Percentiles rank a stretch among this genome's conserved stretches.
Evolutionary conservation across 1,140 invertebrate species (phyloP).

Genomic region (Antheraea pernyi): DNA sequence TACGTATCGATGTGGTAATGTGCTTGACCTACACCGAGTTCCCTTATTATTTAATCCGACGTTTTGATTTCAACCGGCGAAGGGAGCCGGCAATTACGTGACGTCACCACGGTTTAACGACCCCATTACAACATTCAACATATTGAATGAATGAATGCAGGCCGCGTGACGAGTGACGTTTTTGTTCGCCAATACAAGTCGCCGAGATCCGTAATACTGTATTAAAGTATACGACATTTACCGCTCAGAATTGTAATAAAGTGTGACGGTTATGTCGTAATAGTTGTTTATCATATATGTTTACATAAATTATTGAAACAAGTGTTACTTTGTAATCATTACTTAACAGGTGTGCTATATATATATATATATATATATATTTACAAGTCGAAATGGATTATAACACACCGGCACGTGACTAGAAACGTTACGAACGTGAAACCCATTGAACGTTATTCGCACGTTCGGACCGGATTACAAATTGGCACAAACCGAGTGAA

Average conservation of each 20-base stretch:
- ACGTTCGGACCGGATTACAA: slow-evolving; percentile 18
- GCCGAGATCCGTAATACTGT: slow-evolving; percentile 7
- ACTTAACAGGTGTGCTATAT: background rate
- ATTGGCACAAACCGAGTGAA: slow-evolving; percentile 50
- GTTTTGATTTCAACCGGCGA: slow-evolving; percentile 73
- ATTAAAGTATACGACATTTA: background rate
- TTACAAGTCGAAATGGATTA: background rate
- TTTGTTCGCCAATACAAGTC: slow-evolving; percentile 46
- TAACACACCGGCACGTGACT: background rate
- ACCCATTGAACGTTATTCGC: slow-evolving; percentile 2
- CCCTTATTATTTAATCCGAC: slow-evolving; percentile 75
- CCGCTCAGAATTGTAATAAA: background rate
- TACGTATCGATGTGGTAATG: slow-evolving; percentile 49
- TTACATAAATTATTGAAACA: slow-evolving; percentile 9
- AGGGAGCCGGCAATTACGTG: slow-evolving; percentile 76
- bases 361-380: no score
- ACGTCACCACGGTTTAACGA: slow-evolving; percentile 76
- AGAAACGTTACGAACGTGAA: background rate
- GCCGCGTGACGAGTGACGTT: slow-evolving; percentile 67
- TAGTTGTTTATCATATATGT: slow-evolving; percentile 7
- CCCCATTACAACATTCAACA: slow-evolving; percentile 70
- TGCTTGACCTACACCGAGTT: slow-evolving; percentile 74
- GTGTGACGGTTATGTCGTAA: slow-evolving; percentile 5
- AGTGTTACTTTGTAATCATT: slow-evolving; percentile 9
- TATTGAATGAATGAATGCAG: slow-evolving; percentile 76